These are phyloP conservation scores for Diogma glabrata DNA, from an alignment of 2,888 invertebrate genomes.

Conservation along the genomic window DNA sequence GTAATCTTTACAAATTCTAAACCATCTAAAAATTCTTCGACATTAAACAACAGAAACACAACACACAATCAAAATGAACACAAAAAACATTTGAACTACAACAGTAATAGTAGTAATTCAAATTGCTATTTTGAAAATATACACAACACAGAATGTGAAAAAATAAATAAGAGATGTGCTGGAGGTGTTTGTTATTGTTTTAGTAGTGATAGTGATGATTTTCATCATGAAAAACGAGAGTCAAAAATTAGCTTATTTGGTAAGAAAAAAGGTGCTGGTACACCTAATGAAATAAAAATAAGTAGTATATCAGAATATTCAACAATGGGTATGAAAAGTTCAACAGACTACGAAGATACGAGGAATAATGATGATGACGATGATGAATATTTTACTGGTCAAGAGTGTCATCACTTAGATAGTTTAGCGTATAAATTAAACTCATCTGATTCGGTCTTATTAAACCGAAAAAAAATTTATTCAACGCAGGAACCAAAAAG, in stretches of 20 bases:
- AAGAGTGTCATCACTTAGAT: no score
- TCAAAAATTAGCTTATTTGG: constrained; percentile 1
- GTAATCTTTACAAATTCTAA: not conserved
- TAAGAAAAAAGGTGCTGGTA: not conserved
- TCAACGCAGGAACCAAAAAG: no score
- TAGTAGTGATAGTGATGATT: constrained; percentile 33
- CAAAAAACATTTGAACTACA: not conserved
- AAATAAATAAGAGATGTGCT: constrained; percentile 29
- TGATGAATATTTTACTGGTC: constrained; percentile 9
- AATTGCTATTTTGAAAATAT: constrained; percentile 16
- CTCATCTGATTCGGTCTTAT: no score
- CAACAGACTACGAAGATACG: no score
- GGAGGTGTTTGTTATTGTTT: constrained; percentile 36
- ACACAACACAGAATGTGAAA: constrained; percentile 18
- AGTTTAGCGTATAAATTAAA: no score
- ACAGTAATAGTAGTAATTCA: not conserved
- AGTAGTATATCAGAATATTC: constrained; percentile 4
- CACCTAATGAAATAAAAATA: constrained; percentile 1
- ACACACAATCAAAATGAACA: not conserved
- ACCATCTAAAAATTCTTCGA: not conserved
- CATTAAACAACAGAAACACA: not conserved
- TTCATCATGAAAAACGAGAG: constrained; percentile 18
- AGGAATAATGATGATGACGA: no score
- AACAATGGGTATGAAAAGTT: no score
- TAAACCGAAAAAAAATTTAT: no score